Percentiles rank a stretch among this genome's conserved stretches.
These are phyloP conservation scores for Pachyrhynchus sulphureomaculatus DNA, from an alignment of 1,140 invertebrate species.

Conservation along the genomic window DNA sequence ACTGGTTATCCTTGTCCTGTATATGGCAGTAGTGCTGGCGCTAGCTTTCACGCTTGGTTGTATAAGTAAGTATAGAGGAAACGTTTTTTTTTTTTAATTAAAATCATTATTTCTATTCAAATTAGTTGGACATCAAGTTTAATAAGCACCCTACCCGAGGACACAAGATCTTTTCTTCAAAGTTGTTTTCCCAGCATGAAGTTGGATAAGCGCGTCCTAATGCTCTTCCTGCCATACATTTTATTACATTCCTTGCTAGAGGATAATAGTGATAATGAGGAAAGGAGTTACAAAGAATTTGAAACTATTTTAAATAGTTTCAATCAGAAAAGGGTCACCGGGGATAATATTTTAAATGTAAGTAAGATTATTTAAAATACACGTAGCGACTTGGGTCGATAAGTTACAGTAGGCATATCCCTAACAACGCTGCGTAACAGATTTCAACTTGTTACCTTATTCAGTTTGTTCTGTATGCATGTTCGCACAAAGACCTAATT, in stretches of 20 bases:
- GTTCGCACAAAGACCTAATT: too few relatives aligned
- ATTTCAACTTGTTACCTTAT: too few relatives aligned
- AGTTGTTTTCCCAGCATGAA: slow-evolving; percentile 70
- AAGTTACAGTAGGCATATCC: neutral
- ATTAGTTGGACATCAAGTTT: slow-evolving; percentile 63
- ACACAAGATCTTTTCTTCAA: slow-evolving; percentile 59
- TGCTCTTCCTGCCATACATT: slow-evolving; percentile 72
- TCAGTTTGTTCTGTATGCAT: too few relatives aligned
- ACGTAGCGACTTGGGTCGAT: neutral
- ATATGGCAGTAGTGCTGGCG: slow-evolving; percentile 64
- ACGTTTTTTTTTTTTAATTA: too few relatives aligned
- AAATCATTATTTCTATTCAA: neutral
- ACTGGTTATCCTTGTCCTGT: slow-evolving; percentile 55
- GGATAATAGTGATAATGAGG: slow-evolving; percentile 41
- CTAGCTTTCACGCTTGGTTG: slow-evolving; percentile 71
- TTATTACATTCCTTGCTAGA: slow-evolving; percentile 63
- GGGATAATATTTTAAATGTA: slow-evolving; percentile 31
- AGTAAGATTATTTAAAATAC: slow-evolving; percentile 5
- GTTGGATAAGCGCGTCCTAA: slow-evolving; percentile 65
- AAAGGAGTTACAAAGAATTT: slow-evolving; percentile 59
- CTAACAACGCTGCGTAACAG: too few relatives aligned
- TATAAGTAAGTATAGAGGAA: slow-evolving; percentile 58
- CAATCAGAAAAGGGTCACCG: slow-evolving; percentile 17
- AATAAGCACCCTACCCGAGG: slow-evolving; percentile 58
- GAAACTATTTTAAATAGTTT: slow-evolving; percentile 54